Evolutionary conservation across 2,797 vertebrate species (phyloP).

Genomic region (Anguilla pacifica): DNA sequence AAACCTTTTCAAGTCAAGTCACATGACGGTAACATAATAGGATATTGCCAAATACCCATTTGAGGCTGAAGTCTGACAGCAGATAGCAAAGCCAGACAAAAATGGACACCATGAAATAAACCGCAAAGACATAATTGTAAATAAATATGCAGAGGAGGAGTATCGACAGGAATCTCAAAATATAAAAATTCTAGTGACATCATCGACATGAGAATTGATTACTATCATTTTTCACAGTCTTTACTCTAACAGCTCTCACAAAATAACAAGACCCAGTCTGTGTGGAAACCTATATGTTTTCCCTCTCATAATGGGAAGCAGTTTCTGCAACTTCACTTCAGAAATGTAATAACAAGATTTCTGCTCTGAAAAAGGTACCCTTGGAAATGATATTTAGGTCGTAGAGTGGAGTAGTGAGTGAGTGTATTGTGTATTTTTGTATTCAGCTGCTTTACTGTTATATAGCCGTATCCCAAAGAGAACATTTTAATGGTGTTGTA

Average conservation of each 20-base stretch:
- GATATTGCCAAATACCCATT: background rate
- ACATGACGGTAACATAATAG: conserved; percentile 5
- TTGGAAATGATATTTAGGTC: conserved; percentile 17
- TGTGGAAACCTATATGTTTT: background rate
- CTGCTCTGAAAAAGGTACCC: background rate
- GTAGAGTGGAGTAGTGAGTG: background rate
- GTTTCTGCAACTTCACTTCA: background rate
- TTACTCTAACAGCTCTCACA: background rate
- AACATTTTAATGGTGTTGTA: background rate
- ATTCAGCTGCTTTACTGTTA: background rate
- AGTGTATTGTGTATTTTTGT: background rate
- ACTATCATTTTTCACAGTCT: background rate
- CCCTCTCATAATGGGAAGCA: background rate
- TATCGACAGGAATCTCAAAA: conserved; percentile 25
- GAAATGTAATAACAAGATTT: background rate
- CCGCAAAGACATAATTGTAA: conserved; percentile 34
- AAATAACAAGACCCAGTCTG: background rate
- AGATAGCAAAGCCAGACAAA: conserved; percentile 34
- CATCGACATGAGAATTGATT: conserved; percentile 46
- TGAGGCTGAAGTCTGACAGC: conserved; percentile 23
- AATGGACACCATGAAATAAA: conserved; percentile 31
- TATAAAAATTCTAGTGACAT: conserved; percentile 23
- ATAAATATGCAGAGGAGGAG: conserved; percentile 30
- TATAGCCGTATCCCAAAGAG: background rate
- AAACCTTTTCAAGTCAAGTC: background rate